Evolutionary conservation across 2,113 vertebrate genomes (phyloP).

Genomic region (Toxostoma redivivum): DNA sequence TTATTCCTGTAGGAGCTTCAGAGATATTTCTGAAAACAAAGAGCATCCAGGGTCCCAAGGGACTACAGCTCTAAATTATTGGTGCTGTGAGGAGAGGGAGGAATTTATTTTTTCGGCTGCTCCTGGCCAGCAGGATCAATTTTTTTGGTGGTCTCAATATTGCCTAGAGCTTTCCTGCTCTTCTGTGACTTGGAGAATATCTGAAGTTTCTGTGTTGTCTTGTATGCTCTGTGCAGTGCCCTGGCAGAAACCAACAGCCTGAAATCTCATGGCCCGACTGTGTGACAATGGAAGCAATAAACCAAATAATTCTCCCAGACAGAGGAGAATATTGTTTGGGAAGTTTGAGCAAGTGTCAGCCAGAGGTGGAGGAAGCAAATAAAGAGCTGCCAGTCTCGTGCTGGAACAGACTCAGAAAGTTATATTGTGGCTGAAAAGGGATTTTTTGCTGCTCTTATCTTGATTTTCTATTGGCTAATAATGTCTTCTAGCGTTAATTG

Average conservation of each 20-base stretch:
- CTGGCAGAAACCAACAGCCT: neutral
- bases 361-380: neutral
- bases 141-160: neutral
- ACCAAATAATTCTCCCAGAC: neutral
- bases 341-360: neutral
- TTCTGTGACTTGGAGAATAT: neutral
- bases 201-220: neutral
- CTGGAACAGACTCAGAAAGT: neutral
- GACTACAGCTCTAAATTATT: neutral
- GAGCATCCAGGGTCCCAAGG: neutral
- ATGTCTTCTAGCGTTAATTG: neutral
- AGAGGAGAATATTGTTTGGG: neutral
- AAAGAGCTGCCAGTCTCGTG: neutral
- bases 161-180: neutral
- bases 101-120: neutral
- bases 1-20: neutral
- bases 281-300: neutral
- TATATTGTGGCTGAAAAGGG: neutral
- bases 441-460: neutral
- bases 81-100: neutral
- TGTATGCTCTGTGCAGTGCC: neutral
- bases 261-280: neutral
- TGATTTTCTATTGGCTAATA: neutral
- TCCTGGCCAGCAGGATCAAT: neutral
- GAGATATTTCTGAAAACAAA: neutral